Conservation (phyloP, 2,797 vertebrate species). For the Hydrolagus colliei region DNA sequence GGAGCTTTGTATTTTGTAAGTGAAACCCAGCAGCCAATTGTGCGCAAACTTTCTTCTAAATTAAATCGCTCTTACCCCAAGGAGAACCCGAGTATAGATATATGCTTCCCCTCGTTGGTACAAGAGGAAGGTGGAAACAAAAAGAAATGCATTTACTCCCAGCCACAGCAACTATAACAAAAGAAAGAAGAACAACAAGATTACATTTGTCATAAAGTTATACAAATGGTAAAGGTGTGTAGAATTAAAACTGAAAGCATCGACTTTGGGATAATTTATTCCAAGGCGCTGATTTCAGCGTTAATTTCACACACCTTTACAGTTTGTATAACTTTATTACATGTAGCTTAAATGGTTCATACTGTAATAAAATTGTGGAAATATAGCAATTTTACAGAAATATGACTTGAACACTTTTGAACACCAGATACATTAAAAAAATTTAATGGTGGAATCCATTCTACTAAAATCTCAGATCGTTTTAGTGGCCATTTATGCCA, state of each 20-base stretch:
- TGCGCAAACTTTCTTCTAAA: not conserved
- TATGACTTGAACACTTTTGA: too few relatives aligned
- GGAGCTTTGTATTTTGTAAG: too few relatives aligned
- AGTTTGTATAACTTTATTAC: not conserved
- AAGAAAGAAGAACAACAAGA: conserved; percentile 19
- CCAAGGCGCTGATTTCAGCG: not conserved
- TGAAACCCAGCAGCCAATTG: too few relatives aligned
- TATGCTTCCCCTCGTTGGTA: conserved; percentile 60
- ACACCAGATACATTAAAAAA: not conserved
- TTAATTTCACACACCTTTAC: conserved; percentile 15
- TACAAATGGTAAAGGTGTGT: too few relatives aligned
- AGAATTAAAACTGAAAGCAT: too few relatives aligned
- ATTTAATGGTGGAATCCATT: not conserved
- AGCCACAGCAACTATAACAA: conserved; percentile 57
- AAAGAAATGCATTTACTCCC: conserved; percentile 62
- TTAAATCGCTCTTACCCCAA: conserved; percentile 60
- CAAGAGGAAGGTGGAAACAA: conserved; percentile 58
- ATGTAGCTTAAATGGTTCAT: not conserved
- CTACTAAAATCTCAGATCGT: not conserved
- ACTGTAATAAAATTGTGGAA: not conserved
- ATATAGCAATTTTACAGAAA: not conserved
- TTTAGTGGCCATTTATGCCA: not conserved
- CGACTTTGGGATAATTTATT: too few relatives aligned
- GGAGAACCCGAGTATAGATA: conserved; percentile 60
- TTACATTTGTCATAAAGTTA: too few relatives aligned